Percentiles rank a stretch among this genome's conserved stretches.
phyloP scores from a whole-genome alignment of 2,888 invertebrate genomes.

The Cantharis nigra region DNA sequence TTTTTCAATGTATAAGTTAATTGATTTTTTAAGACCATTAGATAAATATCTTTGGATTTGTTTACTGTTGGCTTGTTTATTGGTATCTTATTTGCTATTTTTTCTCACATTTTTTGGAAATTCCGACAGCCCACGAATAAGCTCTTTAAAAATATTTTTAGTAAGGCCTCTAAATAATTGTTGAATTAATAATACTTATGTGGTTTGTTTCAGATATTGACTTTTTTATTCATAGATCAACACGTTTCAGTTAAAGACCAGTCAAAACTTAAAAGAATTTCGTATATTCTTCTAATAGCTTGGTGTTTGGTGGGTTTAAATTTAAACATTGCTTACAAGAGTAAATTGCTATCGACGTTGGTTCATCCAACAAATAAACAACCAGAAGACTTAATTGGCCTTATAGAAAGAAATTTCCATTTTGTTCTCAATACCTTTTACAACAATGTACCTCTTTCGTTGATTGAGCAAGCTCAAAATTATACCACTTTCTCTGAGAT shows the following conservation, averaged over 20 bases:
- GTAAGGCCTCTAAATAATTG: background rate
- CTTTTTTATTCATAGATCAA: slow-evolving; percentile 1
- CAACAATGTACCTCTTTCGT: background rate
- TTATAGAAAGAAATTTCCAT: background rate
- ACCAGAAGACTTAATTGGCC: background rate
- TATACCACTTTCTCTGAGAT: background rate
- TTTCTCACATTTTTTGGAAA: background rate
- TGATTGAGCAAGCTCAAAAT: background rate
- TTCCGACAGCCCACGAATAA: background rate
- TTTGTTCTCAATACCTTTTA: slow-evolving; percentile 5
- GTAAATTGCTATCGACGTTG: slow-evolving; percentile 3
- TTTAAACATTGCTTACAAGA: slow-evolving; percentile 13
- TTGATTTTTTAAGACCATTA: slow-evolving; percentile 20
- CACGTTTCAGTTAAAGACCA: background rate
- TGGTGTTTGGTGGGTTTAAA: slow-evolving; percentile 9
- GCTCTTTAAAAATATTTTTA: background rate
- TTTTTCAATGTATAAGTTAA: slow-evolving; percentile 5
- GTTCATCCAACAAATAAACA: background rate
- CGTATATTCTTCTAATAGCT: background rate
- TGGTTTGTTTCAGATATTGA: background rate
- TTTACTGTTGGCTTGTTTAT: background rate
- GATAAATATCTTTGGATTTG: background rate
- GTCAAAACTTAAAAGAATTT: background rate
- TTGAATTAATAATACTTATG: background rate
- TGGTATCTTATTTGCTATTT: background rate